Base-by-base conservation (phyloP, 2,888 invertebrate genomes). In the Syritta pipiens region DNA sequence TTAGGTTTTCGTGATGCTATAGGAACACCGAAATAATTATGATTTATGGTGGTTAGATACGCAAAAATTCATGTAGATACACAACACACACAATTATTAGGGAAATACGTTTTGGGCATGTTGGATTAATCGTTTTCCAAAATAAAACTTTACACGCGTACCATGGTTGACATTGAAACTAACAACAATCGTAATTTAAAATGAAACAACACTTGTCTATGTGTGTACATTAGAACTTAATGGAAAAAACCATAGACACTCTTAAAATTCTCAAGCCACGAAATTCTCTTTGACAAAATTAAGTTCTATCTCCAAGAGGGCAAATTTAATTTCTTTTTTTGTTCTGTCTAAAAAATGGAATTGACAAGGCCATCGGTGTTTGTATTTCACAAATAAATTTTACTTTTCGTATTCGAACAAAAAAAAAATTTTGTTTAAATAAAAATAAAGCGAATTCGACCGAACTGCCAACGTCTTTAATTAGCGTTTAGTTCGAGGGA, bases 361-460 rank as follows among this genome's bases (percentile, higher is more conserved):
- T n/a, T n/a, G 37, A 37, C 37, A 37, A 37, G 37, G 37, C 19
- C 37, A 37, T 37, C 9, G 7, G 3, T 44, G 10, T 44, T 44
- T 44, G 40, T 53, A 49, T 51, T 55, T 40, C 26, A 55, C 37
- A 40, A 55, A 14, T 55, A 17, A 10, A 3, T 26, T 40, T 26
- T 26, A 10, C 17, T 35, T 55, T 55, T 55, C 37, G 26, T 55
- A 40, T 26, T 55, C 17, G 17, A 17, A n/a, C 4, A 14, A 3
- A 17, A 37, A 37, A 37, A 37, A 17, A 37, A 14, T 17, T 17
- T 37, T 37, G 37, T 9, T 17, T 37, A 17, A 17, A 17, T 17
- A 37, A 14, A n/a, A 35, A 35, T 35, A 1, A 17, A n/a, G 17
- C 14, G 2, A 37, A 37, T 37, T 37, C 9, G 17, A 6, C 7